Percentiles rank a stretch among this genome's conserved stretches.
phyloP scores from a whole-genome alignment of 64 coral and sea anemone genomes.

The Catalaphyllia jardinei region DNA sequence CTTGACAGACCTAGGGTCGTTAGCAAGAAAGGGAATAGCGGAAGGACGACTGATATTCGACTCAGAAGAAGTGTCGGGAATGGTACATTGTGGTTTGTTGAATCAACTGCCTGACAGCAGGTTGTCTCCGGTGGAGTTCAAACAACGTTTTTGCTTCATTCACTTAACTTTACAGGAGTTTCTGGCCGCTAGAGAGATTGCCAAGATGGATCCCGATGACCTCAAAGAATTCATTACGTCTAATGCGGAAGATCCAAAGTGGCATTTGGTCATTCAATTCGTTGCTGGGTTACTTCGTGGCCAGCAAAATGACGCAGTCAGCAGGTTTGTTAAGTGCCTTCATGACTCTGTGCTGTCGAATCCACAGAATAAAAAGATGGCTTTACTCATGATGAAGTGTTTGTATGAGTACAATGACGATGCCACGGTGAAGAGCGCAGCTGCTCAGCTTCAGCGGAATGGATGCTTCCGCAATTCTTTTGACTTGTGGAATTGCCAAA shows the following conservation, averaged over 20 bases:
- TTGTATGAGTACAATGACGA: constrained; percentile 32
- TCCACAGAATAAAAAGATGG: background rate
- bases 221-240: background rate
- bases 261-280: constrained; percentile 41
- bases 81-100: constrained; percentile 60
- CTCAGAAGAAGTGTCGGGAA: constrained; percentile 34
- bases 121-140: constrained; percentile 34
- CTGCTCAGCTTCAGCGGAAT: background rate
- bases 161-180: constrained; percentile 50
- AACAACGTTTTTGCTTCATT: constrained; percentile 37
- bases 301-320: background rate
- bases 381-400: constrained; percentile 35
- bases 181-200: constrained; percentile 36
- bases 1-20: constrained; percentile 20
- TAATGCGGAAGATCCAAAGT: background rate
- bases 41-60: constrained; percentile 47
- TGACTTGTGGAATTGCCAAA: background rate
- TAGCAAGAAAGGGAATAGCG: constrained; percentile 37
- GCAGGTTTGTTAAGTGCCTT: background rate
- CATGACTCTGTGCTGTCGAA: background rate
- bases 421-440: background rate
- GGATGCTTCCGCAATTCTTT: background rate
- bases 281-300: constrained; percentile 24
- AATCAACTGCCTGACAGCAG: constrained; percentile 27
- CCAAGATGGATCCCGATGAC: background rate